Percentiles rank a stretch among this genome's conserved stretches.
phyloP scores from a whole-genome alignment of 2,113 vertebrate species.

The Collichthys lucidus region DNA sequence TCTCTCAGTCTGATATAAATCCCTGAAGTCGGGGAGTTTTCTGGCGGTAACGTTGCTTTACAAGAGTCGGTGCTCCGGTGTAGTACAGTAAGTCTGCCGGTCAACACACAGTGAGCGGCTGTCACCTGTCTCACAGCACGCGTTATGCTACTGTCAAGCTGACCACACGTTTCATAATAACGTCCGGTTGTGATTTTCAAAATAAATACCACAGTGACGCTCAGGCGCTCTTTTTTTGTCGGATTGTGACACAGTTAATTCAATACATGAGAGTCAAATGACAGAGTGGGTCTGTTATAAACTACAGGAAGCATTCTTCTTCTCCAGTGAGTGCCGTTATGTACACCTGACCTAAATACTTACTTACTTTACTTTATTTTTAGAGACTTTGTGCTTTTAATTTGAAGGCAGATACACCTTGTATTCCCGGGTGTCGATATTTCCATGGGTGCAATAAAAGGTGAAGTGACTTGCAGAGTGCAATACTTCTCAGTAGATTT shows the following conservation, averaged over 20 bases:
- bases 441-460: background rate
- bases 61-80: background rate
- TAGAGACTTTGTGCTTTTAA: background rate
- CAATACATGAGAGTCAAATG: background rate
- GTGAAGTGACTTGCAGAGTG: background rate
- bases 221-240: background rate
- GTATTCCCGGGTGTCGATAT: background rate
- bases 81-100: background rate
- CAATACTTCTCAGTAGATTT: background rate
- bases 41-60: background rate
- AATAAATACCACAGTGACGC: background rate
- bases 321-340: no score
- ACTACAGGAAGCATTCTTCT: background rate
- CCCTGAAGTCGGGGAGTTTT: background rate
- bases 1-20: background rate
- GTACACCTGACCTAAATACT: background rate
- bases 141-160: background rate
- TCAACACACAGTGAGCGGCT: background rate
- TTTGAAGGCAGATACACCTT: background rate
- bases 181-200: background rate
- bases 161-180: rapidly evolving
- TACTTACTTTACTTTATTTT: background rate
- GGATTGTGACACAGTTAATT: no score
- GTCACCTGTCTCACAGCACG: conserved; percentile 3
- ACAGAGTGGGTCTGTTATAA: rapidly evolving